Conservation (phyloP, 2,797 vertebrate genomes). For the Melanotaenia trifasciata region DNA sequence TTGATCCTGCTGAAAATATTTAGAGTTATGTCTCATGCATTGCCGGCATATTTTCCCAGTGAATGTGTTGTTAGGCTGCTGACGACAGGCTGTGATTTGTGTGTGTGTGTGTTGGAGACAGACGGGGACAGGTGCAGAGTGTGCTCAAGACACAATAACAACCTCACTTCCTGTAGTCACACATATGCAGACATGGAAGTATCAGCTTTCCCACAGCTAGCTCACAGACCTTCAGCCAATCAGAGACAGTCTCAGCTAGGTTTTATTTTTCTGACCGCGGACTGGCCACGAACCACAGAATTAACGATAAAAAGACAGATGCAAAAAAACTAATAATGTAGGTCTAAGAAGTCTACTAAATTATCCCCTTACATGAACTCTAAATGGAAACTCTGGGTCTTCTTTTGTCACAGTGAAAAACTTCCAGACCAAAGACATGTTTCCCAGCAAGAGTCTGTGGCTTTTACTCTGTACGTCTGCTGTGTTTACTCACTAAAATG, state of each 20-base stretch:
- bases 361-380: constrained; percentile 4
- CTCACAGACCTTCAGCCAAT: constrained; percentile 34
- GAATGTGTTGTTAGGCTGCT: constrained; percentile 41
- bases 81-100: constrained; percentile 45
- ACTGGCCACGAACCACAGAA: constrained; percentile 11
- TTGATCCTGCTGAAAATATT: constrained; percentile 52
- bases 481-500: too few species aligned
- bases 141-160: constrained; percentile 69
- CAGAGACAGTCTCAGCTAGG: constrained; percentile 35
- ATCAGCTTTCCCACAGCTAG: constrained; percentile 63
- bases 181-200: constrained; percentile 29
- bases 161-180: constrained; percentile 53
- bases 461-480: too few species aligned
- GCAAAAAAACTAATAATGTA: too few species aligned
- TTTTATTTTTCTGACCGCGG: background rate
- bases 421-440: too few species aligned
- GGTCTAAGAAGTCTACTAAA: too few species aligned
- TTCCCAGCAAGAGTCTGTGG: too few species aligned
- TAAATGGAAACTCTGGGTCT: background rate
- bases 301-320: background rate
- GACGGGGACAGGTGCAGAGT: constrained; percentile 75
- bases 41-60: constrained; percentile 64
- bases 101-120: constrained; percentile 45
- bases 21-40: constrained; percentile 52
- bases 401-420: background rate